Evolutionary conservation across 2,797 vertebrate genomes (phyloP).

Genomic region (Dendrocincla fuliginosa): DNA sequence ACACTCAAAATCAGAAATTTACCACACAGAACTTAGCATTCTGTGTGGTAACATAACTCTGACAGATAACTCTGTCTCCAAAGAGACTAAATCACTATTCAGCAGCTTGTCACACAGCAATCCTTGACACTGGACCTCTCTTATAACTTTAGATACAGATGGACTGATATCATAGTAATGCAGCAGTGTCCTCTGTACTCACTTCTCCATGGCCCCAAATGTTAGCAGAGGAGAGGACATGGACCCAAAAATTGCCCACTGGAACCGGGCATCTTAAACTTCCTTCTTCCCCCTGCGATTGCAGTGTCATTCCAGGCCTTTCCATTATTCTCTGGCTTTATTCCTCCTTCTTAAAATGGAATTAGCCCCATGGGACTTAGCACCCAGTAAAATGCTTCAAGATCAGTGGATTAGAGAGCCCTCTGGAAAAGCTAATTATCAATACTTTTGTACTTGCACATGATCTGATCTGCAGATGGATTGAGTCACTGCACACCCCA

Average conservation of each 20-base stretch:
- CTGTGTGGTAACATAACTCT: too few species aligned
- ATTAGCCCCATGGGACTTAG: not conserved
- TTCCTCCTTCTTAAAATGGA: not conserved
- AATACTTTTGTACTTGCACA: not conserved
- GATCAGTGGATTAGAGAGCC: not conserved
- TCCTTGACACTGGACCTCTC: not conserved
- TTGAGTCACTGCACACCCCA: not conserved
- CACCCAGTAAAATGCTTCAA: not conserved
- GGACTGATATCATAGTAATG: not conserved
- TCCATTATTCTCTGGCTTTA: not conserved
- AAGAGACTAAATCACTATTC: not conserved
- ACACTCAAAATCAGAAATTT: not conserved
- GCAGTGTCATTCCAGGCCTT: not conserved
- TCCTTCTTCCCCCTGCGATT: not conserved
- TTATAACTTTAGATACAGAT: not conserved
- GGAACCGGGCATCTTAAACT: not conserved
- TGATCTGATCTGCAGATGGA: not conserved
- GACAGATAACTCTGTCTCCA: not conserved
- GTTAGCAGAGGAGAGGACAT: not conserved
- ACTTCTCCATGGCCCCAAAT: not conserved
- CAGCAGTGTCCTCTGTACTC: not conserved
- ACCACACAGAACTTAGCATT: not conserved
- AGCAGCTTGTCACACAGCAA: not conserved
- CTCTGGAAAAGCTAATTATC: not conserved
- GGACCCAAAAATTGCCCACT: not conserved